Percentiles rank a stretch among this genome's conserved stretches.
Conservation (phyloP, 92 coral and sea anemone genomes). For the Epizoanthus stellaris region DNA sequence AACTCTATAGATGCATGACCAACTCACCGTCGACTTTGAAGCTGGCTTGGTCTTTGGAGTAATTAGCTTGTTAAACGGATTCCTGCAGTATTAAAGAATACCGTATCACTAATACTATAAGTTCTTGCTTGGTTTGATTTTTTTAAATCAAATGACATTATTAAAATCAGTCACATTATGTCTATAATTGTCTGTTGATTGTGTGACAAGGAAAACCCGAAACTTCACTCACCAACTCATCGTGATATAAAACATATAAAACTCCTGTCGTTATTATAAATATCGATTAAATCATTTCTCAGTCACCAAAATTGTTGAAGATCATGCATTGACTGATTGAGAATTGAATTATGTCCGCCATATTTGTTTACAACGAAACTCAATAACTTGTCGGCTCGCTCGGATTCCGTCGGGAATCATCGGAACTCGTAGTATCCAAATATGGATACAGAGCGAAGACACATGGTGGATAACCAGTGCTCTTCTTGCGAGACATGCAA, state of each 20-base stretch:
- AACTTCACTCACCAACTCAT: constrained; percentile 35
- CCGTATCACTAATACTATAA: background rate
- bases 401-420: background rate
- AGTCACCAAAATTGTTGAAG: background rate
- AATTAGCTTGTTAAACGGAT: constrained; percentile 40
- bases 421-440: constrained; percentile 7
- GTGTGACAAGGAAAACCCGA: too few species aligned
- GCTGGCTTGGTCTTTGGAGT: constrained; percentile 35
- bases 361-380: background rate
- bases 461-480: background rate
- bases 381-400: constrained; percentile 24
- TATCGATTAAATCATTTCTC: background rate
- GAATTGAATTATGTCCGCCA: background rate
- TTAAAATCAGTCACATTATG: background rate
- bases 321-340: too few species aligned
- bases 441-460: constrained; percentile 7
- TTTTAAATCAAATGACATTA: background rate
- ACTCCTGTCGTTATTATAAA: too few species aligned
- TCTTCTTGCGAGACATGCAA: background rate
- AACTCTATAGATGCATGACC: background rate
- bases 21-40: constrained; percentile 33
- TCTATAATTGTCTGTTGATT: background rate
- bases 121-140: too few species aligned
- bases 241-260: background rate
- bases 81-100: background rate